Percentiles rank a stretch among this genome's conserved stretches.
phyloP scores from a whole-genome alignment of 2,797 vertebrate genomes.

The Oophaga sylvatica region DNA sequence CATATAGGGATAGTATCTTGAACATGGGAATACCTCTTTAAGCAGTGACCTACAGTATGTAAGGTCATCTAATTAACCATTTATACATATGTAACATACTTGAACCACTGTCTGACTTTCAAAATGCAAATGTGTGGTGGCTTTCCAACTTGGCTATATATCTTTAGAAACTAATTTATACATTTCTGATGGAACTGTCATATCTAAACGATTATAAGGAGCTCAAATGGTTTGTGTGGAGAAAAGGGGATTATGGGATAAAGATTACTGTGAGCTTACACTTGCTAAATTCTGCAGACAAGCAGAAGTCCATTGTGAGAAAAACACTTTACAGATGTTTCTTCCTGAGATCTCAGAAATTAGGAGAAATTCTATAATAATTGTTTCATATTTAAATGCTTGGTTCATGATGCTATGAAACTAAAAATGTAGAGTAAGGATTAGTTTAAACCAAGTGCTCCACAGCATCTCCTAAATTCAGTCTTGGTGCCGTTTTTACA shows the following conservation, averaged over 20 bases:
- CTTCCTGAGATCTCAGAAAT: background rate
- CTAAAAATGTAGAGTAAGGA: background rate
- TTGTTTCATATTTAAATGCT: background rate
- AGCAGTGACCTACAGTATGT: no score
- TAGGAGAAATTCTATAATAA: background rate
- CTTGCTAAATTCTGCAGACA: background rate
- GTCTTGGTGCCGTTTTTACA: no score
- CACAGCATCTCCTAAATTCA: no score
- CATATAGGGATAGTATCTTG: no score
- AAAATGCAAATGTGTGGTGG: no score
- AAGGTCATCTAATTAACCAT: no score
- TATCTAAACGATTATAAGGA: background rate
- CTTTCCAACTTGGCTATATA: background rate
- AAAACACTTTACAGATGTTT: no score
- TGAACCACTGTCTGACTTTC: no score
- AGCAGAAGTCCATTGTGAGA: no score
- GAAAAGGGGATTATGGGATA: background rate
- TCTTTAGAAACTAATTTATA: background rate
- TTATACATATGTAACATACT: no score
- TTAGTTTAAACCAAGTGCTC: no score
- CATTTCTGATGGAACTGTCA: background rate
- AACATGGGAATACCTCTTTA: no score
- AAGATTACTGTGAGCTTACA: background rate
- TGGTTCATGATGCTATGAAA: background rate
- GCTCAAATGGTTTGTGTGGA: background rate